These are phyloP conservation scores for Crenuchus spilurus DNA, from an alignment of 2,797 vertebrate genomes.

Conservation along the genomic window DNA sequence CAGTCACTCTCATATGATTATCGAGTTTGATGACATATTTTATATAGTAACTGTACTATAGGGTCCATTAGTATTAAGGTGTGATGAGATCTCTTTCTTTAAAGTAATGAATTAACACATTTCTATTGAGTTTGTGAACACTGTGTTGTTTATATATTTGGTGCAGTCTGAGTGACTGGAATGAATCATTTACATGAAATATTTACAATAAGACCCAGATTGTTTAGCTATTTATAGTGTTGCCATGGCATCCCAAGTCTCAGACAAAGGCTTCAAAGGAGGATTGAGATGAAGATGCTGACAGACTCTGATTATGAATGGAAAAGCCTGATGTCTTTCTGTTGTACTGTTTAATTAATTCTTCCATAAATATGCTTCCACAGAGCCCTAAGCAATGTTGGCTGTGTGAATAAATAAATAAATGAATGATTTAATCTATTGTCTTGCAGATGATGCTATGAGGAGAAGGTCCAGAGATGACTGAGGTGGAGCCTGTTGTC, in stretches of 20 bases:
- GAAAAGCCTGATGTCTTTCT: background rate
- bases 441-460: conserved; percentile 81
- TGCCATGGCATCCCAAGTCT: conserved; percentile 3
- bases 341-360: background rate
- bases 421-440: background rate
- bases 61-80: too few species aligned
- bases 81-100: too few species aligned
- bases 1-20: too few species aligned
- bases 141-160: background rate
- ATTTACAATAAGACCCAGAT: conserved; percentile 3
- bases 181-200: background rate
- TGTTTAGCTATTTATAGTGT: conserved; percentile 8
- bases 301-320: background rate
- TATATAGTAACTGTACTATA: too few species aligned
- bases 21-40: too few species aligned
- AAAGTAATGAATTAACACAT: too few species aligned
- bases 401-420: background rate
- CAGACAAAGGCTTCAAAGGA: background rate
- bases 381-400: background rate
- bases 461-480: conserved; percentile 83
- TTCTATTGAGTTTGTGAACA: background rate
- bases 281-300: background rate
- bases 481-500: conserved; percentile 86
- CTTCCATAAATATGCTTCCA: background rate
- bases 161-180: background rate